These are phyloP conservation scores for Hemibagrus wyckioides DNA, from an alignment of 2,113 vertebrate genomes.

Conservation along the genomic window DNA sequence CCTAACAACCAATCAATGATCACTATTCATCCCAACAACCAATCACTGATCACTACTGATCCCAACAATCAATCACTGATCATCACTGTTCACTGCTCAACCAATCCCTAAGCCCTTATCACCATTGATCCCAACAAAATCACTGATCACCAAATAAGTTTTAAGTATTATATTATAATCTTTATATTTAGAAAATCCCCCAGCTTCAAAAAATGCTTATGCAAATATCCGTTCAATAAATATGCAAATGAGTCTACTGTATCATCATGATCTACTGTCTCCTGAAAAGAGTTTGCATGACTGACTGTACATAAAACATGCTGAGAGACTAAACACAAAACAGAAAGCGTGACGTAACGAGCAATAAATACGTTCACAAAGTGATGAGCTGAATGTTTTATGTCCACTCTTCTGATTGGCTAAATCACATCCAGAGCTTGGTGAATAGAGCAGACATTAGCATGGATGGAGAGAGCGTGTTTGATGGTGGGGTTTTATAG, in stretches of 20 bases:
- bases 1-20: neutral
- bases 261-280: neutral
- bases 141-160: neutral
- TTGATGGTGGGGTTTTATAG: slow-evolving; percentile 3
- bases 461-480: neutral
- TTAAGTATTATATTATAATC: neutral
- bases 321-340: neutral
- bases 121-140: neutral
- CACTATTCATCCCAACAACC: neutral
- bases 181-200: neutral
- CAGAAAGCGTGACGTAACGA: neutral
- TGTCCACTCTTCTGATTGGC: neutral
- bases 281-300: neutral
- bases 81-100: neutral
- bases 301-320: neutral
- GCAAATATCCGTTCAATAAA: neutral
- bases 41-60: neutral
- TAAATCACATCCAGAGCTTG: neutral
- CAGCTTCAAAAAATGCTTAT: neutral
- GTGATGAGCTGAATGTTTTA: neutral
- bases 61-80: neutral
- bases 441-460: neutral
- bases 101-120: neutral
- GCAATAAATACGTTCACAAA: neutral
- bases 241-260: neutral